Evolutionary conservation across 2,797 vertebrate species (phyloP).

Genomic region (Lepus townsendii): DNA sequence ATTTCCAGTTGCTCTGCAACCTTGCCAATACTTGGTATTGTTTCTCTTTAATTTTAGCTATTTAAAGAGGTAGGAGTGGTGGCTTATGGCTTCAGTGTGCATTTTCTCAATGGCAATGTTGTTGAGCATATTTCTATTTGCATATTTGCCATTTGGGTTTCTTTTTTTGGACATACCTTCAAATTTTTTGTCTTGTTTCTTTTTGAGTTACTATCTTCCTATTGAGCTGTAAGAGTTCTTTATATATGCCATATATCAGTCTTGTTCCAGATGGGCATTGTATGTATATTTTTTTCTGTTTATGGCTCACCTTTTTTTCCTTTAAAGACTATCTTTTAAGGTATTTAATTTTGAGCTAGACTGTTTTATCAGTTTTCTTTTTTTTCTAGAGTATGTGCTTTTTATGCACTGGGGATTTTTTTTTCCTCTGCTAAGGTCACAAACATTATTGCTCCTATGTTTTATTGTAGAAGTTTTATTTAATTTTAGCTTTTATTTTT

Average conservation of each 20-base stretch:
- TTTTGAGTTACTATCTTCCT: slow-evolving; percentile 35
- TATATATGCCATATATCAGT: not conserved
- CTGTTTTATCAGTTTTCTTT: not conserved
- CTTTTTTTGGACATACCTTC: not conserved
- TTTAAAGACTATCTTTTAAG: slow-evolving; percentile 27
- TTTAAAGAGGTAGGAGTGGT: not conserved
- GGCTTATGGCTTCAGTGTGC: not conserved
- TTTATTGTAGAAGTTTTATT: slow-evolving; percentile 52
- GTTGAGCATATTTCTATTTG: slow-evolving; percentile 52
- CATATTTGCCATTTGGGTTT: not conserved
- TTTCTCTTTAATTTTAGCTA: slow-evolving; percentile 43
- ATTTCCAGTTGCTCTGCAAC: not conserved
- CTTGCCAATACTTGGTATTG: slow-evolving; percentile 22
- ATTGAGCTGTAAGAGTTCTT: not conserved
- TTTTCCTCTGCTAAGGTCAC: slow-evolving; percentile 35
- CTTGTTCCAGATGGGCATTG: not conserved
- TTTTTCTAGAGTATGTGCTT: not conserved
- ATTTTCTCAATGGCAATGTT: slow-evolving; percentile 31
- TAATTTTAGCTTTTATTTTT: slow-evolving; percentile 58
- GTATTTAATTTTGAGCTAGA: slow-evolving; percentile 54
- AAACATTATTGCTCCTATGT: not conserved
- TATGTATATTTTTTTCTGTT: not conserved
- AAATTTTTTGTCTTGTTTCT: slow-evolving; percentile 15
- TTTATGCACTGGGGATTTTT: not conserved
- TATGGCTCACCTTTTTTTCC: not conserved